Conservation (phyloP, 30 jellyfish, hydroid and myxozoan species). For the Nemopilema nomurai region DNA sequence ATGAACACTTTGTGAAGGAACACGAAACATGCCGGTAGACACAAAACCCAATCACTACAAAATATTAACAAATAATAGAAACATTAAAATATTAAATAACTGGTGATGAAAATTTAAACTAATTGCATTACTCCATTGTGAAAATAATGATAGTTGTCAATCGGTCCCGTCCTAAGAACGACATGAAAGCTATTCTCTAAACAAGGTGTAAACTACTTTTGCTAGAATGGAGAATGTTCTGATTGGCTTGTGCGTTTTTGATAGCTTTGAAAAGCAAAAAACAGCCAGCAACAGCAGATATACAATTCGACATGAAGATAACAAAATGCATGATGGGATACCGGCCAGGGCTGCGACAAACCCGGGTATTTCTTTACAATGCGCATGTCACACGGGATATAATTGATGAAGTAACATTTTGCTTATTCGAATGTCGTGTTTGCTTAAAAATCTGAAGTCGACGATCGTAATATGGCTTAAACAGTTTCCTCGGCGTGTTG, state of each 20-base stretch:
- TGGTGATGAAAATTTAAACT: not conserved
- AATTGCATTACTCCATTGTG: not conserved
- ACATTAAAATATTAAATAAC: not conserved
- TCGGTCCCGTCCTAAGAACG: not conserved
- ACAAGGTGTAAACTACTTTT: too few species aligned
- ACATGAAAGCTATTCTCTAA: not conserved
- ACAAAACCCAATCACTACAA: not conserved
- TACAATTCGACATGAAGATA: too few species aligned
- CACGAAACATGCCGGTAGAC: not conserved
- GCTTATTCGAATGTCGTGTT: not conserved
- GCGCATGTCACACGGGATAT: too few species aligned
- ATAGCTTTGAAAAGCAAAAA: too few species aligned
- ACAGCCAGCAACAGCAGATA: too few species aligned
- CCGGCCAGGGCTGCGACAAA: too few species aligned
- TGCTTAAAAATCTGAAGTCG: not conserved
- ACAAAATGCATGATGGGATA: too few species aligned
- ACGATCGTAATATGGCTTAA: not conserved
- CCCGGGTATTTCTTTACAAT: too few species aligned
- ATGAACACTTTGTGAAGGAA: not conserved
- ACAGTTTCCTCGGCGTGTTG: conserved; percentile 26
- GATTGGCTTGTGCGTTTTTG: too few species aligned
- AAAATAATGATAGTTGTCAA: too few species aligned
- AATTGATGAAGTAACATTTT: not conserved
- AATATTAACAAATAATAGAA: not conserved
- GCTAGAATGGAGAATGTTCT: too few species aligned